Conservation (phyloP, 2,113 vertebrate genomes). For the Apteryx owenii region DNA sequence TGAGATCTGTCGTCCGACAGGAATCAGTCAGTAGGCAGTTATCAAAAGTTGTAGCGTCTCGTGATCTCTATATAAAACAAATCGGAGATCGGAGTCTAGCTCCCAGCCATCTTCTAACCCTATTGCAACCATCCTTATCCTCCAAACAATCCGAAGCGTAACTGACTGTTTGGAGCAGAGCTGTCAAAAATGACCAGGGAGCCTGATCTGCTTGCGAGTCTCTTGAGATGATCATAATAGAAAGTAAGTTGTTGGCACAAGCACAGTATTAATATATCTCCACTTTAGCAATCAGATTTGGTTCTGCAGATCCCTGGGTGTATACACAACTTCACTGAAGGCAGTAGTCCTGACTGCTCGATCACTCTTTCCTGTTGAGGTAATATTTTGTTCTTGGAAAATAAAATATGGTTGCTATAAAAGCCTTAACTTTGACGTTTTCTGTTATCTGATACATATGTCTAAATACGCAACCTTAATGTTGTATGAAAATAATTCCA, state of each 20-base stretch:
- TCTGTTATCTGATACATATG: neutral
- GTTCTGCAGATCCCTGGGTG: neutral
- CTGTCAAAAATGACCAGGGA: rapidly evolving
- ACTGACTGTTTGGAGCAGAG: neutral
- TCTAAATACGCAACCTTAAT: neutral
- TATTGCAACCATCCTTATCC: neutral
- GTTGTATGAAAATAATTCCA: neutral
- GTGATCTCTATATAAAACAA: neutral
- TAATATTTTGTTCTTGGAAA: neutral
- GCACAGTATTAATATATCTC: rapidly evolving
- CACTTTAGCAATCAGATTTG: neutral
- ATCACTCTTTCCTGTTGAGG: rapidly evolving
- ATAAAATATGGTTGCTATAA: rapidly evolving
- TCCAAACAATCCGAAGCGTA: neutral
- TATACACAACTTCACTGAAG: rapidly evolving
- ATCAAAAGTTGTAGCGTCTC: neutral
- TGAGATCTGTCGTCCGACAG: neutral
- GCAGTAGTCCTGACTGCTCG: rapidly evolving
- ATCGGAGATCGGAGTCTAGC: neutral
- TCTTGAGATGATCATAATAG: neutral
- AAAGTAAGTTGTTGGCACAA: rapidly evolving
- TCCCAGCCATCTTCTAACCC: neutral
- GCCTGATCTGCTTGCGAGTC: neutral
- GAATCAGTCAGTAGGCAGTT: neutral
- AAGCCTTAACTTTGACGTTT: neutral